A percentile compares a stretch with the other conserved stretches of the same genome.
Conservation (phyloP, 2,888 invertebrate species). For the Camponotus fellah region DNA sequence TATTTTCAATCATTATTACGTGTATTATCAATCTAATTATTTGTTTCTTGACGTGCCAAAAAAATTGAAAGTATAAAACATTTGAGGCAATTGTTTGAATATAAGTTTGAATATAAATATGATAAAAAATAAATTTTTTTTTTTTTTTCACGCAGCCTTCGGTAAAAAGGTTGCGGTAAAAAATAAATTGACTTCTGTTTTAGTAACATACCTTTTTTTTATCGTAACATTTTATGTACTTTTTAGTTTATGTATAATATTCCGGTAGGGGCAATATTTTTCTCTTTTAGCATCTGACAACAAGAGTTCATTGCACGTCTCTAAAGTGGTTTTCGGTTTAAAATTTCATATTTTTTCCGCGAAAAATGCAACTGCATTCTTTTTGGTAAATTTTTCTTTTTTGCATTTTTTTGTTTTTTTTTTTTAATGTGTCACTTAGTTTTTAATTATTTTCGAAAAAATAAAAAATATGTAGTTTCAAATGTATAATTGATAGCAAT, state of each 20-base stretch:
- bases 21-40: not conserved
- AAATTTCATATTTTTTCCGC: not conserved
- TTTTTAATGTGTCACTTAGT: not conserved
- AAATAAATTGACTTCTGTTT: conserved; percentile 12
- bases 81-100: not conserved
- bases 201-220: not conserved
- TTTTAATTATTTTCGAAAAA: conserved; percentile 17
- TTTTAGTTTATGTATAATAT: not conserved
- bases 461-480: not conserved
- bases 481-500: not conserved
- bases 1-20: not conserved
- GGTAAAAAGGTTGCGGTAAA: conserved; percentile 8
- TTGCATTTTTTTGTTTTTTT: no score
- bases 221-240: not conserved
- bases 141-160: not conserved
- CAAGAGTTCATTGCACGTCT: not conserved
- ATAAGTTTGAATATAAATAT: not conserved
- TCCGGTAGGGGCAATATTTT: not conserved
- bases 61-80: not conserved
- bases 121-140: not conserved
- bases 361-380: not conserved
- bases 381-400: not conserved
- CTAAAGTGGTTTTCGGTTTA: not conserved
- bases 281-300: conserved; percentile 1
- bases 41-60: not conserved